Base-by-base conservation (phyloP, 1,140 invertebrate genomes). In the Chelonus insularis region DNA sequence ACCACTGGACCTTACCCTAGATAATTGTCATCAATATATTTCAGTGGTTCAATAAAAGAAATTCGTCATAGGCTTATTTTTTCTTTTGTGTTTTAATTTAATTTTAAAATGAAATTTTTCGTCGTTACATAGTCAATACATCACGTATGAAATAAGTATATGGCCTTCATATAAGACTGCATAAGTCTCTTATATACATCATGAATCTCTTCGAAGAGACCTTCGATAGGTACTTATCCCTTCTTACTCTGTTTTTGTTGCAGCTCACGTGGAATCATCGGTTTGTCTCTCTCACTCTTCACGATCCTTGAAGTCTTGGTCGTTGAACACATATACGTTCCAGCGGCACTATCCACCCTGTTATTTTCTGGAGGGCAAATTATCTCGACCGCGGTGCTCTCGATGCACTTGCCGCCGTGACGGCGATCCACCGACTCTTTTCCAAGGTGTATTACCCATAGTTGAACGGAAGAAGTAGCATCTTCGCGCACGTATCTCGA, bases 341-440 rank as follows among this genome's bases (percentile, higher is more conserved):
- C 52, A 47, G 63, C 60, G 70, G 67, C 65, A 66, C 67, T 68
- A 65, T 68, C 66, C 77, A 79, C 77, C 78, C 79, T 78, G 73
- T 80, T 79, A 81, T 80, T 80, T 79, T 77, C 78, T 72, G 62
- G 66, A 72, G 75, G 75, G 75, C 72, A 81, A 81, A 80, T 81
- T 81, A 78, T 80, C 74, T 70, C 61, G 55, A 54, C 63, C 58
- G 57, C 57, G 48, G 55, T 75, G 73, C 74, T 76, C 76, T 76
- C 72, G 72, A 73, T 77, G 76, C 71, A 73, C 72, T 77, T 72
- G 69, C 73, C 67, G 60, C 59, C 68, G 62, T 51, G 58, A 65
- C 63, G 66, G 68, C 65, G 25, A 29, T 36, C 14, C 37, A 21
- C 12, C 52, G 16, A 23, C 48, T 57, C 52, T 21, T 39, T 29